Conservation (phyloP, 2,113 vertebrate species). For the Cnemophilus loriae region DNA sequence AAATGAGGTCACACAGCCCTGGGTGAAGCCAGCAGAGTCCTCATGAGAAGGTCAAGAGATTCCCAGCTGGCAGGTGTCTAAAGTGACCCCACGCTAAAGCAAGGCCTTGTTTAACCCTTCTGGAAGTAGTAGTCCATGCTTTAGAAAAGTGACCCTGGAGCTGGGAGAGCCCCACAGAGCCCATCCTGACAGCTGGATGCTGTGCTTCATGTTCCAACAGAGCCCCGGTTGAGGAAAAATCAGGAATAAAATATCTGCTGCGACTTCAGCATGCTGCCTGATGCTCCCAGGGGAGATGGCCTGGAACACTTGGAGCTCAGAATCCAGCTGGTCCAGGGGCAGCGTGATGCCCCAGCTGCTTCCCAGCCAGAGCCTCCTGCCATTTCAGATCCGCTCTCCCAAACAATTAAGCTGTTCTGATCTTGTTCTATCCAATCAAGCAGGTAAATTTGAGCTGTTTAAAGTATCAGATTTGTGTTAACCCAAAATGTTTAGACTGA, state of each 20-base stretch:
- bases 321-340: neutral
- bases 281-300: neutral
- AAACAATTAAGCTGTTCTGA: neutral
- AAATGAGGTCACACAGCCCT: neutral
- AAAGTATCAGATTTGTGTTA: neutral
- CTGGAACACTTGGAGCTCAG: neutral
- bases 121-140: rapidly evolving
- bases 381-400: neutral
- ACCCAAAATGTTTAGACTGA: slow-evolving; percentile 19
- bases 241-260: neutral
- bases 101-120: neutral
- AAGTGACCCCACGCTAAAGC: neutral
- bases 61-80: neutral
- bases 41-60: neutral
- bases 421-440: neutral
- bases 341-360: neutral
- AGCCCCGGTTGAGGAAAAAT: neutral
- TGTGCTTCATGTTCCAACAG: too few relatives aligned
- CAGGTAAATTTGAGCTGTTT: slow-evolving; percentile 20
- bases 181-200: neutral
- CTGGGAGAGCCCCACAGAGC: neutral
- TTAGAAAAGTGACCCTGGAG: neutral
- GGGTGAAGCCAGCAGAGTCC: neutral
- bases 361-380: neutral
- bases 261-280: rapidly evolving